Percentiles rank a stretch among this genome's conserved stretches.
Evolutionary conservation across 2,888 invertebrate species (phyloP).

Genomic region (Thera obeliscata): DNA sequence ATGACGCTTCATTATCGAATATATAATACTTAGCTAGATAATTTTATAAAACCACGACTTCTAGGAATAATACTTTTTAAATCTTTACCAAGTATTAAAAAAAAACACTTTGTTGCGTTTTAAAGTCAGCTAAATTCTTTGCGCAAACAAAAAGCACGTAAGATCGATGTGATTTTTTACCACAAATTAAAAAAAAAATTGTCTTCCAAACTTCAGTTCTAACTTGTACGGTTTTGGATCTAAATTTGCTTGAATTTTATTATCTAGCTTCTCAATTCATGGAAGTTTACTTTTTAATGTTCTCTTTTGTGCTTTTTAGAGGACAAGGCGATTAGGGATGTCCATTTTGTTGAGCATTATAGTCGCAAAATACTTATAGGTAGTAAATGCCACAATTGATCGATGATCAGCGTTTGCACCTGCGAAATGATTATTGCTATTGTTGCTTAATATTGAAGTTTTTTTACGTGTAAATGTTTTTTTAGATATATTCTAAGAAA

Average conservation of each 20-base stretch:
- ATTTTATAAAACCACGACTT: background rate
- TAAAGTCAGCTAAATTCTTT: constrained; percentile 38
- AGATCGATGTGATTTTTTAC: constrained; percentile 69
- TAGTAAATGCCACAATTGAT: constrained; percentile 77
- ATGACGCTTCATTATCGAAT: too few species aligned
- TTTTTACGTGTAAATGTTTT: background rate
- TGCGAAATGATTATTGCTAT: constrained; percentile 48
- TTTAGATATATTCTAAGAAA: too few species aligned
- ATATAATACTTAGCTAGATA: background rate
- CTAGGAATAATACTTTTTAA: background rate
- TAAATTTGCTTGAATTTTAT: background rate
- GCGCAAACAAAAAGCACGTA: constrained; percentile 58
- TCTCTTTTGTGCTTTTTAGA: constrained; percentile 72
- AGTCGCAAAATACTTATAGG: constrained; percentile 51
- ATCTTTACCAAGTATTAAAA: constrained; percentile 6
- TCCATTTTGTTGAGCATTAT: constrained; percentile 75
- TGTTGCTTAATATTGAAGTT: background rate
- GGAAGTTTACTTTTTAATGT: constrained; percentile 59
- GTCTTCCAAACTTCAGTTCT: constrained; percentile 41
- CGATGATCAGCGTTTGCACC: constrained; percentile 68
- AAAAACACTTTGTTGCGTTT: constrained; percentile 6
- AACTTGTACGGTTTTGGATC: constrained; percentile 38
- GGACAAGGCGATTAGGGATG: constrained; percentile 78
- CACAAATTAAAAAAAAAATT: background rate
- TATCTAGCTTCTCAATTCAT: constrained; percentile 39